Percentiles rank a stretch among this genome's conserved stretches.
phyloP scores from a whole-genome alignment of 2,113 vertebrate genomes.

The Pantherophis guttatus region DNA sequence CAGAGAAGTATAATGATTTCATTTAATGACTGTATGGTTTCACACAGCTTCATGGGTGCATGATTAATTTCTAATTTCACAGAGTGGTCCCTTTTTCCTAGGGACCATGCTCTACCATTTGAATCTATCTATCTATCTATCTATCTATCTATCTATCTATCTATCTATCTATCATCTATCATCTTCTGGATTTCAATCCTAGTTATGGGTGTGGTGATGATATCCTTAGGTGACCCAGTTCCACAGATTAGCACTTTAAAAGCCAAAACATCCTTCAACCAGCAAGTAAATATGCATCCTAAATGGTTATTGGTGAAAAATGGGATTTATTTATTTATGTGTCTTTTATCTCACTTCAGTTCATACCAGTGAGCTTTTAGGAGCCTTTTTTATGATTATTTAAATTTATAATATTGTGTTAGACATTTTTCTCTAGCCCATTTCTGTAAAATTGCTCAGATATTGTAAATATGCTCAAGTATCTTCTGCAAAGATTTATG shows the following conservation, averaged over 20 bases:
- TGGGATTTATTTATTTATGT: neutral
- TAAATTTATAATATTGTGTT: neutral
- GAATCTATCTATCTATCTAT: no score
- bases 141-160: no score
- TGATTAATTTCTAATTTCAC: neutral
- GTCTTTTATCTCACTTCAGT: neutral
- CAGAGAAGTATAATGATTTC: neutral
- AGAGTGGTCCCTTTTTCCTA: neutral
- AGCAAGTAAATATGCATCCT: neutral
- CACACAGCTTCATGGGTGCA: no score
- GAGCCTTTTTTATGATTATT: neutral
- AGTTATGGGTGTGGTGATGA: neutral
- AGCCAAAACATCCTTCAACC: neutral
- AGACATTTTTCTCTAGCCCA: neutral
- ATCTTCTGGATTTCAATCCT: neutral
- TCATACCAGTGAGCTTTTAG: neutral
- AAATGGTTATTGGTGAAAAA: neutral
- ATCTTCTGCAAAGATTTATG: conserved; percentile 14
- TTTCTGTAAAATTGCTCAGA: neutral
- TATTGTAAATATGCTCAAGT: neutral
- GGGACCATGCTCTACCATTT: neutral
- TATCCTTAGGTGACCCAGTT: neutral
- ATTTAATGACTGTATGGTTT: neutral
- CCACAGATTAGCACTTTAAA: neutral
- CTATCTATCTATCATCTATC: no score